A percentile compares a stretch with the other conserved stretches of the same genome.
Evolutionary conservation across 2,113 vertebrate genomes (phyloP).

Genomic region (Orthonyx spaldingii): DNA sequence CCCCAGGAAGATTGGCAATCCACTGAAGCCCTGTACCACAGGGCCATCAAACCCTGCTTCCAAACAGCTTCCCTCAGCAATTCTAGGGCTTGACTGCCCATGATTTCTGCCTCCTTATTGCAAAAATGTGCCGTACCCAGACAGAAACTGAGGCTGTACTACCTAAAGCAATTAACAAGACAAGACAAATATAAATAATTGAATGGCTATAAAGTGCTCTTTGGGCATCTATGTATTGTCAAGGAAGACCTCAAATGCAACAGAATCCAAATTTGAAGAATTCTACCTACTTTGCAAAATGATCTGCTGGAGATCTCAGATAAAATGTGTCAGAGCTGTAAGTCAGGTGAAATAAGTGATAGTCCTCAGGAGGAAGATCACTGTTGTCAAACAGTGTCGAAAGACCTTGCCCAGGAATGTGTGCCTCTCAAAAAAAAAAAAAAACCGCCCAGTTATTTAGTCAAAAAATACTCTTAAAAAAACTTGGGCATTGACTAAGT

Average conservation of each 20-base stretch:
- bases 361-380: not conserved
- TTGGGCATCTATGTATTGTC: conserved; percentile 20
- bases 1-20: not conserved
- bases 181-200: conserved; percentile 67
- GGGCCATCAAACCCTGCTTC: not conserved
- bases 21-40: not conserved
- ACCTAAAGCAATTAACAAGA: conserved; percentile 62
- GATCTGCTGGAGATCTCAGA: conserved; percentile 5
- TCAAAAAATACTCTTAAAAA: not conserved
- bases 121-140: not conserved
- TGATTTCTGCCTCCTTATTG: not conserved
- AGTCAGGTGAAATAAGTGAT: not conserved
- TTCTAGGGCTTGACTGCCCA: not conserved
- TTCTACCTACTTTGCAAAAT: conserved; percentile 39
- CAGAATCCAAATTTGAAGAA: conserved; percentile 47
- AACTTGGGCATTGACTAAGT: not conserved
- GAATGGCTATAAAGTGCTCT: conserved; percentile 56
- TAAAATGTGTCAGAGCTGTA: not conserved
- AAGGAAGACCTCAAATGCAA: conserved; percentile 60
- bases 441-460: not conserved
- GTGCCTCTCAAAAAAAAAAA: not conserved
- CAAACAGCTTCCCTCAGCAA: not conserved
- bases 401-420: not conserved
- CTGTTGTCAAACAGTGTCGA: not conserved
- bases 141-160: not conserved